These are phyloP conservation scores for Chalcosyrphus nemorum DNA, from an alignment of 2,888 invertebrate species.

Conservation along the genomic window DNA sequence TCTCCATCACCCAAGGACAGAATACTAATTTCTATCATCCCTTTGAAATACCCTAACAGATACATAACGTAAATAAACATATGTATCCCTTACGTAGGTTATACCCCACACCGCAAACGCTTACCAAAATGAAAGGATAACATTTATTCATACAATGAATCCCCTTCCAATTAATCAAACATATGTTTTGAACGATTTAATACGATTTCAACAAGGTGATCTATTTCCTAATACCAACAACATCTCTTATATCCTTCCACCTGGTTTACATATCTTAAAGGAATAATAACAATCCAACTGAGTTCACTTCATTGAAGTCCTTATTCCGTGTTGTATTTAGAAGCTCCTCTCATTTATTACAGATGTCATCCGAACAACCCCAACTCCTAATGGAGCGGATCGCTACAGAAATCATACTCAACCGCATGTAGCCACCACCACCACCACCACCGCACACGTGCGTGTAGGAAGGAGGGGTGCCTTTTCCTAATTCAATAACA, in stretches of 20 bases:
- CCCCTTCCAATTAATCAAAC: not conserved
- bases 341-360: not conserved
- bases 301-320: slow-evolving; percentile 3
- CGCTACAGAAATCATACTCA: slow-evolving; percentile 8
- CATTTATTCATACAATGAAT: slow-evolving; percentile 4
- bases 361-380: slow-evolving; percentile 12
- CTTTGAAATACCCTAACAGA: not conserved
- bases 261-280: slow-evolving; percentile 9
- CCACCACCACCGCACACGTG: not conserved
- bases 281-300: slow-evolving; percentile 12
- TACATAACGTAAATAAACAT: not conserved
- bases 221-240: not conserved
- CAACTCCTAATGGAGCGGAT: not conserved
- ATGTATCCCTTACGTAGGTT: not conserved
- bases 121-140: not conserved
- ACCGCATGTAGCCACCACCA: not conserved
- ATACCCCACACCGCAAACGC: not conserved
- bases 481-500: slow-evolving; percentile 51
- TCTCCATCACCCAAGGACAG: no score
- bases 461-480: no score
- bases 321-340: not conserved
- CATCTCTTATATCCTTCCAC: not conserved
- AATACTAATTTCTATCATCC: no score
- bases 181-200: not conserved
- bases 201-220: not conserved